phyloP scores from a whole-genome alignment of 2,113 vertebrate species.

The Pogona vitticeps region DNA sequence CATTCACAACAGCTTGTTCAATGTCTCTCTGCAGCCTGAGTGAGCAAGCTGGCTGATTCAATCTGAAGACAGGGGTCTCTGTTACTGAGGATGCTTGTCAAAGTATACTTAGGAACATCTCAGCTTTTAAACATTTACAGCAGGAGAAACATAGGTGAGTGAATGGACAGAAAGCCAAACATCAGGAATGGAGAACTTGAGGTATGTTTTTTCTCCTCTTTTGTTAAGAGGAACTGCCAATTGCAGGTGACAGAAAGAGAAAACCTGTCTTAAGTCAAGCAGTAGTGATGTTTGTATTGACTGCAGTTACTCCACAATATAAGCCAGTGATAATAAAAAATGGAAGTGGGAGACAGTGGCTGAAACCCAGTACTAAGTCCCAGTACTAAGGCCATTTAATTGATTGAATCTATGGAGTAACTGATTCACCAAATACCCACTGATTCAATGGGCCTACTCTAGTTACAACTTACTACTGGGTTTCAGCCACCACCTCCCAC shows the following conservation, averaged over 20 bases:
- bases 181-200: not conserved
- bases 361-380: too few species aligned
- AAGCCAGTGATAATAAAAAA: not conserved
- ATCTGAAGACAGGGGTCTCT: constrained; percentile 49
- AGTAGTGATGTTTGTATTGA: not conserved
- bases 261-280: not conserved
- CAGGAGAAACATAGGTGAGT: constrained; percentile 20
- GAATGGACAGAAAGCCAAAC: not conserved
- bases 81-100: not conserved
- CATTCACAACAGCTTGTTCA: not conserved
- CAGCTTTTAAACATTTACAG: not conserved
- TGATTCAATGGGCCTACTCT: too few species aligned
- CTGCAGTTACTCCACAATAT: not conserved
- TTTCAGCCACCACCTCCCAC: too few species aligned
- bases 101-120: constrained; percentile 22
- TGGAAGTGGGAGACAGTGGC: too few species aligned
- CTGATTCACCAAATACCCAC: too few species aligned
- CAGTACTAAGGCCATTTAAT: too few species aligned
- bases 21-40: constrained; percentile 38
- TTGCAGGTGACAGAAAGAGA: not conserved
- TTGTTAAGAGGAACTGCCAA: not conserved
- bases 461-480: too few species aligned
- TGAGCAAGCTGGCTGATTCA: constrained; percentile 39
- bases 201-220: not conserved
- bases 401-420: too few species aligned